Base-by-base conservation (phyloP, 92 coral and sea anemone species). In the Bergia puertoricense region DNA sequence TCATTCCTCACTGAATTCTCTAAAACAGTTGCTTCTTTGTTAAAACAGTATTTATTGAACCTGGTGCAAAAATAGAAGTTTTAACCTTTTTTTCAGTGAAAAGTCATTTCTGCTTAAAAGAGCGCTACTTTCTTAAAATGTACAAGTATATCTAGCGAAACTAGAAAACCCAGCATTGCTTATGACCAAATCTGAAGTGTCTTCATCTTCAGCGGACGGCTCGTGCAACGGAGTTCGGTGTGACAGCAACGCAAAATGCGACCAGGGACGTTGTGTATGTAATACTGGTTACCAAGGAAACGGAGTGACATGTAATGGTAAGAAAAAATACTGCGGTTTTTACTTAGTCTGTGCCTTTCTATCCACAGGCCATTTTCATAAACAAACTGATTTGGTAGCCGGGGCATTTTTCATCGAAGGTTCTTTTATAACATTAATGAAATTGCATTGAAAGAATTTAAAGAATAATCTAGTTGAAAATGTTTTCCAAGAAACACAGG, bases 251-350 rank as follows among this genome's bases (percentile, higher is more conserved):
- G 98, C 94, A 10, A 69, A 56, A 8, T 91, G 96, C 74, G 81
- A 90, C 73, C 69, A 89, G 0, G 43, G 90, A 5, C 89, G 94
- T 20, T 95, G 98, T 76, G 66, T 88, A 3, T 95, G 98, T 74
- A 89, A 88, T 42, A 46, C 77, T 30, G 98, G 98, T 84, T 95
- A 62, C 89, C 91, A 85, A 71, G 96, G 96, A 42, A 88, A 95
- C 77, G 98, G 95, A 36, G 23, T 43, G 15, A 74, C 46, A 46
- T 94, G 98, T 65, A 13, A 66, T 18, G 76, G 76, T 77, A 77
- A 46, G 81, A 0, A 73, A 73, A 73, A 71, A 30, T 20, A 36
- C 18, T 8, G 77, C 37, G 37, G 74, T 36, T 30, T 30, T 73
- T 37, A 36, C 41, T 14, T 73, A 73, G 9, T 9, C 30, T 30